Evolutionary conservation across 2,888 invertebrate genomes (phyloP).

Genomic region (Seladonia tumulorum): DNA sequence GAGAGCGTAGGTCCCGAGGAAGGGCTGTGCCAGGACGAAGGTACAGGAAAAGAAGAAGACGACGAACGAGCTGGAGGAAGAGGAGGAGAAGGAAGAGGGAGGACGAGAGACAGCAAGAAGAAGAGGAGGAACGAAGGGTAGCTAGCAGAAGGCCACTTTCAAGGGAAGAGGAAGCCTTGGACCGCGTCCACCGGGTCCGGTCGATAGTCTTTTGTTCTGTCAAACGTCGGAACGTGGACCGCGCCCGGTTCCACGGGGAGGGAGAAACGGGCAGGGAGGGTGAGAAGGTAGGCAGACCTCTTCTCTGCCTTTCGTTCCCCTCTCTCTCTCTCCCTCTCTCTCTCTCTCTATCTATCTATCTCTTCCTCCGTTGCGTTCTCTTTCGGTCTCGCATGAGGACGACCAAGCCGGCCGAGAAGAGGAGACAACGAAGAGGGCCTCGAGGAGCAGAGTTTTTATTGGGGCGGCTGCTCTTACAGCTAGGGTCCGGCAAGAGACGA

Average conservation of each 20-base stretch:
- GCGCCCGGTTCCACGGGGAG: conserved; percentile 71
- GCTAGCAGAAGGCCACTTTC: conserved; percentile 49
- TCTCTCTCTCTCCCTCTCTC: background rate
- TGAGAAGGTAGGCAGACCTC: conserved; percentile 27
- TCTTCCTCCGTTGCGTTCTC: background rate
- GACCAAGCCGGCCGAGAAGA: conserved; percentile 38
- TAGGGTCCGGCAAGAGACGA: conserved; percentile 62
- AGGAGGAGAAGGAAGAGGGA: conserved; percentile 1
- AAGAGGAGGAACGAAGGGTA: conserved; percentile 51
- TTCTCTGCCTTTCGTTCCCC: conserved; percentile 30
- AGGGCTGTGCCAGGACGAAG: conserved; percentile 30
- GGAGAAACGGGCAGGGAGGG: conserved; percentile 39
- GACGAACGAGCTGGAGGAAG: conserved; percentile 28
- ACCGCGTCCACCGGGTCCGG: conserved; percentile 66
- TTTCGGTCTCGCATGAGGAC: conserved; percentile 36
- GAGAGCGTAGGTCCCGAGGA: conserved; percentile 46
- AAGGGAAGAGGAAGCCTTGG: conserved; percentile 52
- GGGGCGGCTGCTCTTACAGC: conserved; percentile 78
- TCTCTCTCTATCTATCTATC: background rate
- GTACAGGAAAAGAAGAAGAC: background rate
- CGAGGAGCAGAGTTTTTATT: conserved; percentile 79
- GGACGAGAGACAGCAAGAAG: background rate
- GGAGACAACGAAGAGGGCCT: conserved; percentile 66
- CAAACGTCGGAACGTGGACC: conserved; percentile 82
- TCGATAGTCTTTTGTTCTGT: conserved; percentile 84